Conservation (phyloP, 2,888 invertebrate species). For the Mystacides longicornis region DNA sequence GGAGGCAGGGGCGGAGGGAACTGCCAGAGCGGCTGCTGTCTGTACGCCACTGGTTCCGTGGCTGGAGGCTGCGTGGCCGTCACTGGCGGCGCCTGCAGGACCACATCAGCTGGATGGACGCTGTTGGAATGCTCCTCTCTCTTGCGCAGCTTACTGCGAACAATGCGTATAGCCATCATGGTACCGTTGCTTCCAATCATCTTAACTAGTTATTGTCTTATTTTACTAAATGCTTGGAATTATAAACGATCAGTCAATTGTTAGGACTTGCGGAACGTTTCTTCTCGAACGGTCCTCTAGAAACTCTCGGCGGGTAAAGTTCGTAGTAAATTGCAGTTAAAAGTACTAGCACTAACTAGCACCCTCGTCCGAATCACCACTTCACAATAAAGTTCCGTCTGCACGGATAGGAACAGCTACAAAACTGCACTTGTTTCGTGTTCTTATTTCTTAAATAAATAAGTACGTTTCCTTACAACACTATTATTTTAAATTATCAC, state of each 20-base stretch:
- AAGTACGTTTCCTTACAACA: constrained; percentile 7
- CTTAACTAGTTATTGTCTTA: constrained; percentile 31
- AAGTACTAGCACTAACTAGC: constrained; percentile 5
- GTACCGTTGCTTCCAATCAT: constrained; percentile 84
- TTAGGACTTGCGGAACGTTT: no score
- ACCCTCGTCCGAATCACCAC: constrained; percentile 16
- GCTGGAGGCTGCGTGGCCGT: constrained; percentile 42
- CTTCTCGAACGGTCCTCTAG: not conserved
- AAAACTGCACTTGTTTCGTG: constrained; percentile 11
- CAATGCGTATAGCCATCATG: constrained; percentile 83
- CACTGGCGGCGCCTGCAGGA: constrained; percentile 48
- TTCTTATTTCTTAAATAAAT: constrained; percentile 16
- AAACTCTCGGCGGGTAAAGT: constrained; percentile 9
- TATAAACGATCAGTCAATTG: constrained; percentile 6
- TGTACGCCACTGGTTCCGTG: constrained; percentile 52
- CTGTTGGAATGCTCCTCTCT: constrained; percentile 70
- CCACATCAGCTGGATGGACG: constrained; percentile 60
- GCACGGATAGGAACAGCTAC: constrained; percentile 12
- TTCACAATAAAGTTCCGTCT: constrained; percentile 11
- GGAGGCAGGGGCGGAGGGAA: constrained; percentile 74
- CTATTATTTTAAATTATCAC: constrained; percentile 21
- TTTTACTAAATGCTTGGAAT: constrained; percentile 9
- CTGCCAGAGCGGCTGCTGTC: constrained; percentile 73
- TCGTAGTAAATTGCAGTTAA: not conserved
- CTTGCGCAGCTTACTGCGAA: constrained; percentile 84